These are phyloP conservation scores for Drosophila ogumai DNA, from an alignment of 1,140 invertebrate genomes.

Conservation along the genomic window DNA sequence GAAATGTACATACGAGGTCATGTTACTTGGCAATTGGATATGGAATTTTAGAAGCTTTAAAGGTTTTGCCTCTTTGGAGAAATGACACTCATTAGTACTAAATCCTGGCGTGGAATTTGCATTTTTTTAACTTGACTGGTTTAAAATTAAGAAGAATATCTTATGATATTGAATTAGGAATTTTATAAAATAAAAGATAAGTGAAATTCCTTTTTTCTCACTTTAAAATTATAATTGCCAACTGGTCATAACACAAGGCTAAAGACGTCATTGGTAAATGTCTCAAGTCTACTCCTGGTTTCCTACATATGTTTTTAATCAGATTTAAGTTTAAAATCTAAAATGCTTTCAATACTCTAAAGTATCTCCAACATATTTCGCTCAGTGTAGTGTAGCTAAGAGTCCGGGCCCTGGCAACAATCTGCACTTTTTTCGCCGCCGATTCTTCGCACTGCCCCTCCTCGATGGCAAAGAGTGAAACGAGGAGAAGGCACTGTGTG, in stretches of 20 bases:
- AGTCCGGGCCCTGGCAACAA: constrained; percentile 47
- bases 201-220: not conserved
- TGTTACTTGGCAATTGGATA: constrained; percentile 10
- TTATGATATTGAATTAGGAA: not conserved
- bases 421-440: constrained; percentile 45
- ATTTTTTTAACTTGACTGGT: too few relatives aligned
- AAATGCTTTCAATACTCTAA: too few relatives aligned
- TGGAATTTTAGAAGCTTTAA: constrained; percentile 7
- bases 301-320: too few relatives aligned
- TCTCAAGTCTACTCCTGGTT: too few relatives aligned
- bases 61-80: not conserved
- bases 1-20: constrained; percentile 1
- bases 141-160: not conserved
- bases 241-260: not conserved
- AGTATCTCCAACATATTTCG: not conserved
- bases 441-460: constrained; percentile 21
- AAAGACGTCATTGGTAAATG: too few relatives aligned
- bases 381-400: constrained; percentile 20
- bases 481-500: constrained; percentile 14
- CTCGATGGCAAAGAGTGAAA: not conserved
- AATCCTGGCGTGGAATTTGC: not conserved
- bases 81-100: not conserved
- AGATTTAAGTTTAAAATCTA: too few relatives aligned
- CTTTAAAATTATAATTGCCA: not conserved
- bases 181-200: not conserved